These are phyloP conservation scores for Globodera rostochiensis DNA, from an alignment of 1,140 invertebrate species.

Conservation along the genomic window DNA sequence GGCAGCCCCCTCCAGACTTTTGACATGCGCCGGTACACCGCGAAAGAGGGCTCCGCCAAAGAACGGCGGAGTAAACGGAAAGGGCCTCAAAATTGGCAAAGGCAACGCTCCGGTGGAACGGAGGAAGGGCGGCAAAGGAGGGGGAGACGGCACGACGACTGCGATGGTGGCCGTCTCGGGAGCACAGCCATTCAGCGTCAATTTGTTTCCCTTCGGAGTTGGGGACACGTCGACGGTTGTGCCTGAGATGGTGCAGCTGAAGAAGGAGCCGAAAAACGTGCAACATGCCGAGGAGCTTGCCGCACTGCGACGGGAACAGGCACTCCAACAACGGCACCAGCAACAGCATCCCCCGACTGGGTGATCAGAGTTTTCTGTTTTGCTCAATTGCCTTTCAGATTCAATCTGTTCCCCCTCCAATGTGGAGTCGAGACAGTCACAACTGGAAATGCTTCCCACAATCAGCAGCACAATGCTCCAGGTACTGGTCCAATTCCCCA, in stretches of 20 bases:
- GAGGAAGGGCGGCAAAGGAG: not conserved
- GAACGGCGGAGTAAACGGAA: not conserved
- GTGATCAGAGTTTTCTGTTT: not conserved
- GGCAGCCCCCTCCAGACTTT: conserved; percentile 7
- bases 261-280: not conserved
- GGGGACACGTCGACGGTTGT: not conserved
- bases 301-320: conserved; percentile 1
- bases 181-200: not conserved
- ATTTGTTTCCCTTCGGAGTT: not conserved
- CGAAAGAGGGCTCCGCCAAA: conserved; percentile 26
- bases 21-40: conserved; percentile 28
- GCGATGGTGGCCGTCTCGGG: not conserved
- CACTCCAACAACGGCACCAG: not conserved
- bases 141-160: not conserved
- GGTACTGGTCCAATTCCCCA: too few species aligned
- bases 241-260: not conserved
- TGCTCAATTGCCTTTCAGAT: not conserved
- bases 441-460: too few species aligned
- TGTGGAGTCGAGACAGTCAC: not conserved
- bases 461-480: too few species aligned
- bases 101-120: not conserved
- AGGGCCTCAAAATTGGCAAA: not conserved
- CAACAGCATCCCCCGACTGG: not conserved
- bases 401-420: not conserved
- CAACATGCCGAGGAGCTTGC: not conserved